Conservation (phyloP, 2,113 vertebrate genomes). For the Probosciger aterrimus region DNA sequence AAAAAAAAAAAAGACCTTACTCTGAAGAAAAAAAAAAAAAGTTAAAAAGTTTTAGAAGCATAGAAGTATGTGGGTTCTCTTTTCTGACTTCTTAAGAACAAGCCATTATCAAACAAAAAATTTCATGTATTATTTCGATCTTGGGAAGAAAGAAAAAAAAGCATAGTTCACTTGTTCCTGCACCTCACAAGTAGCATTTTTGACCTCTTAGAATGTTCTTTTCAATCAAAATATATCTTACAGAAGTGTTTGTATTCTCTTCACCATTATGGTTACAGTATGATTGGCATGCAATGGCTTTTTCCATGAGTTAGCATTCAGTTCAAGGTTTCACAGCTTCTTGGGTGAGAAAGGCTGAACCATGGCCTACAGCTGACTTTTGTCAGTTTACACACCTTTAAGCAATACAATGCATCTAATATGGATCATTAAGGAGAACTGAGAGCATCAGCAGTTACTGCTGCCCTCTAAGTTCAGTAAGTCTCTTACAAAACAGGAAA, state of each 20-base stretch:
- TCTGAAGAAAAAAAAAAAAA: not conserved
- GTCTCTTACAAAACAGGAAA: not conserved
- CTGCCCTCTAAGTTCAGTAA: not conserved
- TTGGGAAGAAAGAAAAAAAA: not conserved
- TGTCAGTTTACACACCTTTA: not conserved
- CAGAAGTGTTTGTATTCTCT: not conserved
- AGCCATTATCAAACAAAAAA: not conserved
- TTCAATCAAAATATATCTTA: not conserved
- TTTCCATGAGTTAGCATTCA: not conserved
- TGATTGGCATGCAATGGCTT: not conserved
- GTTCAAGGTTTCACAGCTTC: not conserved
- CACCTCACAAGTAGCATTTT: not conserved
- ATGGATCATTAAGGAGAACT: not conserved
- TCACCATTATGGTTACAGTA: not conserved
- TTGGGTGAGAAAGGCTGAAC: not conserved
- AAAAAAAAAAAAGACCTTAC: not conserved
- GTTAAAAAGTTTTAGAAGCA: not conserved
- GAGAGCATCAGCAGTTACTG: not conserved
- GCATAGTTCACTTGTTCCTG: not conserved
- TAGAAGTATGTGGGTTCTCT: not conserved
- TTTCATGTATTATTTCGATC: not conserved
- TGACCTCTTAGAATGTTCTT: not conserved
- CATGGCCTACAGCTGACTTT: not conserved
- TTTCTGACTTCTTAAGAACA: not conserved
- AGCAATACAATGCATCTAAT: not conserved